A percentile compares a stretch with the other conserved stretches of the same genome.
Conservation (phyloP, 2,113 vertebrate genomes). For the Phylloscopus trochilus region DNA sequence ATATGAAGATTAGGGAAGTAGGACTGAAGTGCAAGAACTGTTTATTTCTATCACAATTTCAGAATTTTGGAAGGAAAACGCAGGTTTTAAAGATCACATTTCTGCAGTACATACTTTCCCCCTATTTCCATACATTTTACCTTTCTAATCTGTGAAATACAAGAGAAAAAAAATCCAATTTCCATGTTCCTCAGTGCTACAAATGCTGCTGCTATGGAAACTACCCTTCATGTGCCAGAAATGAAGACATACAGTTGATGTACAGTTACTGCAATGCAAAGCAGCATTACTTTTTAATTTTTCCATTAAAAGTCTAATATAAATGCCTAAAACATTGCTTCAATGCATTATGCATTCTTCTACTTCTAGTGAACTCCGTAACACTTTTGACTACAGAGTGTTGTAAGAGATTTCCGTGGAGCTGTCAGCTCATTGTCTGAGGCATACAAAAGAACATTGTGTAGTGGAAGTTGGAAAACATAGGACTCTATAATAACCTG, state of each 20-base stretch:
- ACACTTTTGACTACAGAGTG: constrained; percentile 25
- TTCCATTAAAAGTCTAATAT: constrained; percentile 63
- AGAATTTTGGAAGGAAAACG: neutral
- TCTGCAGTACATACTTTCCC: neutral
- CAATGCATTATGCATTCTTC: constrained; percentile 57
- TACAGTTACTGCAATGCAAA: constrained; percentile 59
- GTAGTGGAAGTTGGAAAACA: constrained; percentile 38
- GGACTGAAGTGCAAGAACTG: neutral
- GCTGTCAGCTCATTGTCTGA: constrained; percentile 53
- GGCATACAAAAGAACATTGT: constrained; percentile 42
- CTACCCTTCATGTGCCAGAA: constrained; percentile 60
- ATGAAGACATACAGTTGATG: constrained; percentile 61
- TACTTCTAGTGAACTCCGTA: constrained; percentile 1
- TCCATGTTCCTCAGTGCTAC: constrained; percentile 32
- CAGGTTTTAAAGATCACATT: neutral
- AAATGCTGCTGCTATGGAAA: constrained; percentile 69
- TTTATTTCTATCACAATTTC: neutral
- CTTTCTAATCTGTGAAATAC: constrained; percentile 28
- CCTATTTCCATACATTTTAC: constrained; percentile 10
- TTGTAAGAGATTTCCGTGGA: constrained; percentile 1
- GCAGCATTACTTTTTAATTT: constrained; percentile 68
- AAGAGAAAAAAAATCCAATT: constrained; percentile 21
- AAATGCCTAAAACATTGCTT: constrained; percentile 55
- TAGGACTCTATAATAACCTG: neutral
- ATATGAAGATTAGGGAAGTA: neutral